Base-by-base conservation (phyloP, 2,888 invertebrate genomes). In the Microctonus brassicae region DNA sequence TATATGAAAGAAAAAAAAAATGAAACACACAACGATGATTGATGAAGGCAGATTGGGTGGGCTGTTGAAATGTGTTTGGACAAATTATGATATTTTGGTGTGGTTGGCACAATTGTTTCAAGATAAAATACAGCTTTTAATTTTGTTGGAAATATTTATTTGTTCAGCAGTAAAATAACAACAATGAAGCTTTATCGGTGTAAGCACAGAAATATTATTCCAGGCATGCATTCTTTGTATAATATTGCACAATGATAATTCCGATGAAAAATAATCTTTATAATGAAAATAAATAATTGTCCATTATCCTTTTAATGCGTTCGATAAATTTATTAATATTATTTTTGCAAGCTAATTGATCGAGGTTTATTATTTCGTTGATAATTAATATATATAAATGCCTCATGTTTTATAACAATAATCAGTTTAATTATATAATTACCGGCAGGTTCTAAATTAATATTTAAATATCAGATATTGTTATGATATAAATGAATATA, bases 131-230 rank as follows among this genome's bases (percentile, higher is more conserved):
- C 62, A 74, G 74, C 72, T 74, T 77, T 77, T 77, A 75, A 77
- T 76, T 76, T 76, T 70, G 76, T 75, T 52, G 47, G 71, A 58
- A 71, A 75, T 75, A 75, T 76, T 74, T 76, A 75, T 74, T 74
- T 72, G 75, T 36, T 61, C 61, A 42, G 64, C 58, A 74, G 72
- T 77, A 77, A 74, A 74, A 77, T 73, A 61, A 70, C n/a, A 70
- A 73, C 64, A 55, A 70, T 58, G 73, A 17, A 70, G 69, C 53
- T 77, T 76, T 75, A 72, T 75, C 63, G 70, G 66, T 58, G 29
- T 67, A 36, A 34, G 47, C 17, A 17, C 4, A 24, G 74, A 69
- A 72, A 73, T 73, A 73, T 75, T 77, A 74, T 77, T 74, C 75
- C 68, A 53, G 70, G 74, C 73, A 76, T 73, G 75, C 75, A 73